Evolutionary conservation across 2,888 invertebrate genomes (phyloP).

Genomic region (Lomographa bimaculata): DNA sequence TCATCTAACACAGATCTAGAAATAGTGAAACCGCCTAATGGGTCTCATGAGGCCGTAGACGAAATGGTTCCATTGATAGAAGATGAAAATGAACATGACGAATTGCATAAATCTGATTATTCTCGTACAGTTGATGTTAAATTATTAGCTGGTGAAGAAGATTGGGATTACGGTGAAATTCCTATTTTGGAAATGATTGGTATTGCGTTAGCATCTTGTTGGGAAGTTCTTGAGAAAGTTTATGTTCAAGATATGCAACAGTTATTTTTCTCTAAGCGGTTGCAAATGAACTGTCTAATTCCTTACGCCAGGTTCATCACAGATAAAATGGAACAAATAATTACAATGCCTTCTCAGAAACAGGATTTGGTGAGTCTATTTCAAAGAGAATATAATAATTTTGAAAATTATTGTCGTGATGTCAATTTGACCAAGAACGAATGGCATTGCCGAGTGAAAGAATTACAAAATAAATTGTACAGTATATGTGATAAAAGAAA

Average conservation of each 20-base stretch:
- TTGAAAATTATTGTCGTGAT: conserved; percentile 83
- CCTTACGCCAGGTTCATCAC: conserved; percentile 82
- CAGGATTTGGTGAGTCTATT: conserved; percentile 82
- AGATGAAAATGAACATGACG: conserved; percentile 49
- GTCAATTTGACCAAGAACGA: conserved; percentile 84
- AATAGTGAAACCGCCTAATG: conserved; percentile 47
- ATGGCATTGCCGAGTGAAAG: conserved; percentile 82
- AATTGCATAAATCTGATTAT: too few species aligned
- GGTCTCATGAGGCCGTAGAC: conserved; percentile 37
- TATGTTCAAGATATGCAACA: conserved; percentile 82
- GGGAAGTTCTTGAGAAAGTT: conserved; percentile 76
- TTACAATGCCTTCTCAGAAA: conserved; percentile 81
- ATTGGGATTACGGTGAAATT: conserved; percentile 73
- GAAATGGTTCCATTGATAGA: conserved; percentile 38
- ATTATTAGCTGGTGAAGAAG: conserved; percentile 67
- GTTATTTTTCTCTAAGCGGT: conserved; percentile 81
- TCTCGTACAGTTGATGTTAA: conserved; percentile 43
- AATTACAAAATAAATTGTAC: conserved; percentile 77
- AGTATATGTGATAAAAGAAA: conserved; percentile 83
- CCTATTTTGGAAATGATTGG: conserved; percentile 60
- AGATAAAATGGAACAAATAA: conserved; percentile 80
- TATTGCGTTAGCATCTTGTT: conserved; percentile 69
- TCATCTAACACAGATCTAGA: conserved; percentile 47
- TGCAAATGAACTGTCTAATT: conserved; percentile 78
- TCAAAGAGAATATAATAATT: conserved; percentile 83